Evolutionary conservation across 2,888 invertebrate species (phyloP), one percentile per base, ranked within the genome.

Genomic region (Drosophila demipolita): DNA sequence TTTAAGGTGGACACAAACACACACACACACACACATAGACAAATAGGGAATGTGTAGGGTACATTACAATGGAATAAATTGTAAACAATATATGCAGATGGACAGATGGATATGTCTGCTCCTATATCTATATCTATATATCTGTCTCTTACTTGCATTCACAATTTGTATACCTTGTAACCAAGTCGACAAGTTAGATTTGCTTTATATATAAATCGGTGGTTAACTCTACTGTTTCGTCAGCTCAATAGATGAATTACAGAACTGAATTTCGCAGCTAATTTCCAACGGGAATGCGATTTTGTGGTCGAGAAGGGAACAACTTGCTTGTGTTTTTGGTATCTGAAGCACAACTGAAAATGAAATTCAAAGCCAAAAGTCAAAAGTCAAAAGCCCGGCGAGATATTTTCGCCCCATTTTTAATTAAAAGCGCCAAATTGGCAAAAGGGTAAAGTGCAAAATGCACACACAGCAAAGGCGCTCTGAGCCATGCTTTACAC

Each of bases 371-470:
- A 68, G 63, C 70, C 54, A 65, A 69, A 69, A 64, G 8, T 8
- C 52, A 17, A 38, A 23, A 45, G 15, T 8, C 52, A 38, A 38
- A 23, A 45, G 15, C 33, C 48, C 55, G 61, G 70, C 58, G 66
- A 55, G 63, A 52, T 73, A 76, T 73, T 42, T 61, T 45, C 68
- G 38, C 35, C 40, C 70, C 42, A 58, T 77, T 85, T 89, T 89
- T 88, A 88, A 88, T 85, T 88, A 87, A 85, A 86, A 80, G 78
- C 73, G 67, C 83, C 76, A 85, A 69, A 63, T 65, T 76, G 69
- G 68, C 66, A 73, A 15, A 15, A 55, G 72, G 70, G 67, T 61
- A 38, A 62, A 58, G 68, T 53, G 63, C 52, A 64, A 72, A 78
- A 35, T 80, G 78, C 81, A 49, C 48, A 65, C 42, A 59, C 52